Percentiles rank a stretch among this genome's conserved stretches.
Conservation (phyloP, 2,797 vertebrate species). For the Phalanger gymnotis region DNA sequence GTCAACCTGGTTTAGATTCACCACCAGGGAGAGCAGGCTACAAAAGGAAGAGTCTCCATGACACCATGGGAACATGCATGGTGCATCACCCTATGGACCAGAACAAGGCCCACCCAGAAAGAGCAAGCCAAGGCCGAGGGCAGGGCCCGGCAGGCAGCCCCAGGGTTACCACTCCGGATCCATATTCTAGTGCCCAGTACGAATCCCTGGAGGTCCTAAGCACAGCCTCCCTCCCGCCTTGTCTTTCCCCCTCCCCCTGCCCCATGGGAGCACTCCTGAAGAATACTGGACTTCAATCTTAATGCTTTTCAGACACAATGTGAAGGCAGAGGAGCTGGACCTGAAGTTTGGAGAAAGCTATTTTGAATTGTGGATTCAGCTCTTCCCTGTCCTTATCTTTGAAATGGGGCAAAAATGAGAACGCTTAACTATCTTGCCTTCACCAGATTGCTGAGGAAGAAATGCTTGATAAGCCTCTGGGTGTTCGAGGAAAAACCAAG, state of each 20-base stretch:
- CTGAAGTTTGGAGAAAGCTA: neutral
- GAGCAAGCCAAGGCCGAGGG: no score
- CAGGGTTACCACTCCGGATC: neutral
- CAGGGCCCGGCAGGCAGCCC: neutral
- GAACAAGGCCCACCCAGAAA: no score
- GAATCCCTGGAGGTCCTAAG: no score
- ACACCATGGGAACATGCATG: no score
- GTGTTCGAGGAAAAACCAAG: neutral
- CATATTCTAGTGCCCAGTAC: no score
- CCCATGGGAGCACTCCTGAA: neutral
- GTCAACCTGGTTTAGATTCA: neutral
- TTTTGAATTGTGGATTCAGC: neutral
- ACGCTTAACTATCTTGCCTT: neutral
- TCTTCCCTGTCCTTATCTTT: neutral
- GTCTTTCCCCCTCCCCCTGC: no score
- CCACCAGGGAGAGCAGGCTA: neutral
- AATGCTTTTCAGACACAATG: neutral
- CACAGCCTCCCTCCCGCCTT: no score
- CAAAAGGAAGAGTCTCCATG: neutral
- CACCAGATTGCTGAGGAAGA: neutral
- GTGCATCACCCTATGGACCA: no score
- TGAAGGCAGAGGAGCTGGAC: neutral
- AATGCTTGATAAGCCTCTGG: neutral
- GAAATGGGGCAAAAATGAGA: neutral
- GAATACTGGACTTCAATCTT: neutral